Percentiles rank a stretch among this genome's conserved stretches.
Evolutionary conservation across 2,888 invertebrate species (phyloP).

Genomic region (Spatulosminthurus flaviceps): DNA sequence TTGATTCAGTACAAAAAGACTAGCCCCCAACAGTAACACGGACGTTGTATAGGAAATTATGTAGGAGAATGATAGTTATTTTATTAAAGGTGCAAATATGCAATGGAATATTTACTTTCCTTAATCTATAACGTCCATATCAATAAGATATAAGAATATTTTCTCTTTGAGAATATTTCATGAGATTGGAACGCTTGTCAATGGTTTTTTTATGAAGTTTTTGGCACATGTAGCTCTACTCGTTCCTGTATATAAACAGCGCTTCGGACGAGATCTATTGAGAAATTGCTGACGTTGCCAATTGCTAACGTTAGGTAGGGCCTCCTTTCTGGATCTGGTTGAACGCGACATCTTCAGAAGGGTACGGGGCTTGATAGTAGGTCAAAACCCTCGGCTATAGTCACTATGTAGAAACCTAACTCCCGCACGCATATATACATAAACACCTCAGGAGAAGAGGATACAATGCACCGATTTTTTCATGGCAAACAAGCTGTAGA

Average conservation of each 20-base stretch:
- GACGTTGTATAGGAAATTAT: too few species aligned
- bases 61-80: too few species aligned
- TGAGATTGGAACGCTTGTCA: not conserved
- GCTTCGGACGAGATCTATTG: not conserved
- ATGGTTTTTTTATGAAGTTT: not conserved
- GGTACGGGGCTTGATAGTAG: not conserved
- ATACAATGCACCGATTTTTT: conserved; percentile 7
- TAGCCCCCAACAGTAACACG: too few species aligned
- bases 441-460: not conserved
- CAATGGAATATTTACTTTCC: too few species aligned
- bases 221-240: not conserved
- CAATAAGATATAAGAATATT: too few species aligned
- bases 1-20: too few species aligned
- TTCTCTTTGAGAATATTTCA: not conserved
- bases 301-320: not conserved
- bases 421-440: not conserved
- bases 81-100: too few species aligned
- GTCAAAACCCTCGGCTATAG: conserved; percentile 9
- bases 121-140: too few species aligned
- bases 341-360: conserved; percentile 19
- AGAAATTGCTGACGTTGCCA: conserved; percentile 3
- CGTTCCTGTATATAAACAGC: too few species aligned
- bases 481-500: not conserved
- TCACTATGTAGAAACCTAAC: too few species aligned
- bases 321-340: not conserved